Percentiles rank a stretch among this genome's conserved stretches.
These are phyloP conservation scores for Heloderma charlesbogerti DNA, from an alignment of 2,113 vertebrate species.

Conservation along the genomic window DNA sequence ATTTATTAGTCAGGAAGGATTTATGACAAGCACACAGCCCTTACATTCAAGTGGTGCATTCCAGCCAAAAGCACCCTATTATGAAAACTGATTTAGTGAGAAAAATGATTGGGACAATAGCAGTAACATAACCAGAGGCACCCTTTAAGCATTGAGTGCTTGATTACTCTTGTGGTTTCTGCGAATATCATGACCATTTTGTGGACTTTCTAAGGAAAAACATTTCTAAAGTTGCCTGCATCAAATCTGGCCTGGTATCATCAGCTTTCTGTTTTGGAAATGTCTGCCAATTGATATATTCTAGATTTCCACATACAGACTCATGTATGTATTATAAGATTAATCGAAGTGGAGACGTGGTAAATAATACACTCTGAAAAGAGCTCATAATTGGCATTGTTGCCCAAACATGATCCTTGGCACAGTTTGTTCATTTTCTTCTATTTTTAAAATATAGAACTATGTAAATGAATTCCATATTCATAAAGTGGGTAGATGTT, in stretches of 20 bases:
- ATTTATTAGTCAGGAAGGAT: neutral
- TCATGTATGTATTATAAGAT: neutral
- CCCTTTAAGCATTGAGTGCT: neutral
- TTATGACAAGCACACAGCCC: neutral
- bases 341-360: neutral
- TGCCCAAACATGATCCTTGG: neutral
- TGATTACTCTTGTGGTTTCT: constrained; percentile 7
- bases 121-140: neutral
- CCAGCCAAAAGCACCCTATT: neutral
- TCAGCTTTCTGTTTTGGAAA: neutral
- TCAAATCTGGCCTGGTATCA: neutral
- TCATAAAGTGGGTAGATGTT: neutral
- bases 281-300: neutral
- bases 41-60: neutral
- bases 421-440: no score
- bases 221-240: neutral
- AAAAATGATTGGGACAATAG: neutral
- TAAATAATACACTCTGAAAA: neutral
- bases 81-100: neutral
- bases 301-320: neutral
- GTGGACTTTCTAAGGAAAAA: neutral
- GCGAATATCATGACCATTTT: neutral
- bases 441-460: no score
- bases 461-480: neutral
- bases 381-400: neutral